Percentiles rank a stretch among this genome's conserved stretches.
phyloP scores from a whole-genome alignment of 1,140 invertebrate species.

The Neodiprion virginianus region DNA sequence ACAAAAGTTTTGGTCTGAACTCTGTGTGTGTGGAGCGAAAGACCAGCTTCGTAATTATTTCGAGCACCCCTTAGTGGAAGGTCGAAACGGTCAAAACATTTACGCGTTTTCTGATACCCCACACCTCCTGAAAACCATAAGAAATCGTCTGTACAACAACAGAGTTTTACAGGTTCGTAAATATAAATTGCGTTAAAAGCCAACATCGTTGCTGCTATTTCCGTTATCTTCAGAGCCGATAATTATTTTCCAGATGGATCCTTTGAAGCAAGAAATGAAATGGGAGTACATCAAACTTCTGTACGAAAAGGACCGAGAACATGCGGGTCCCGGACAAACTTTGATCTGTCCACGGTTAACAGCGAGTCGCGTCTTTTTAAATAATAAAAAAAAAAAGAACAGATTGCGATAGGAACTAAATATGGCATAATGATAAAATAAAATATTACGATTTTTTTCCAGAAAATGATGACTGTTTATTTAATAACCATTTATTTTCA shows the following conservation, averaged over 20 bases:
- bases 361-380: slow-evolving; percentile 13
- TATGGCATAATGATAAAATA: too few relatives aligned
- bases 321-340: slow-evolving; percentile 1
- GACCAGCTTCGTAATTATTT: slow-evolving; percentile 24
- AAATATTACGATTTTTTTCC: too few relatives aligned
- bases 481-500: too few relatives aligned
- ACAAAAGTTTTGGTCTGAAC: slow-evolving; percentile 31
- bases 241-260: slow-evolving; percentile 19
- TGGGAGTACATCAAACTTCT: slow-evolving; percentile 24
- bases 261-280: slow-evolving; percentile 11
- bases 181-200: too few relatives aligned
- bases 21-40: slow-evolving; percentile 27
- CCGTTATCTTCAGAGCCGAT: background rate
- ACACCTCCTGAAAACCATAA: slow-evolving; percentile 35
- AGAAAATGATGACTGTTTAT: too few relatives aligned
- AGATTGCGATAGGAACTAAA: too few relatives aligned
- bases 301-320: slow-evolving; percentile 11
- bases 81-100: slow-evolving; percentile 12
- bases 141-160: slow-evolving; percentile 29
- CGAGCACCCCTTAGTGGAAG: slow-evolving; percentile 29
- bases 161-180: slow-evolving; percentile 13
- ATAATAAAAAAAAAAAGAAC: background rate
- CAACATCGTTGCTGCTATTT: too few relatives aligned
- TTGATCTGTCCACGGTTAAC: slow-evolving; percentile 23
- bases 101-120: slow-evolving; percentile 35